A percentile compares a stretch with the other conserved stretches of the same genome.
Conservation (phyloP, 1,140 invertebrate genomes). For the Ips nitidus region DNA sequence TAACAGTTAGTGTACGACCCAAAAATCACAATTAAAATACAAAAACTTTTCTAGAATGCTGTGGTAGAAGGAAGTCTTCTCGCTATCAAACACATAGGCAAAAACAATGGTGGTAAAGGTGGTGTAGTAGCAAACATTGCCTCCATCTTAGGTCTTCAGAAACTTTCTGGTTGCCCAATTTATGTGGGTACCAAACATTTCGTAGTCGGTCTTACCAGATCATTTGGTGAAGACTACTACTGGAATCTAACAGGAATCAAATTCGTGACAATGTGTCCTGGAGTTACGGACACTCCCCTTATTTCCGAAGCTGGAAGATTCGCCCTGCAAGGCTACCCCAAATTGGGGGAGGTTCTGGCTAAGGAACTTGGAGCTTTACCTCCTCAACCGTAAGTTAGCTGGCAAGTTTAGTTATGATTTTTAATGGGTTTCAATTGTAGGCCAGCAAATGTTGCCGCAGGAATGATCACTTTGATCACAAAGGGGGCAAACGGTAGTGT, state of each 20-base stretch:
- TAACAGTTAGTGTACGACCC: no score
- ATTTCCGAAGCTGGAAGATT: slow-evolving; percentile 48
- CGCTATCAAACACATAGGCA: slow-evolving; percentile 55
- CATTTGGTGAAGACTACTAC: slow-evolving; percentile 50
- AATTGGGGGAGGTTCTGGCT: slow-evolving; percentile 50
- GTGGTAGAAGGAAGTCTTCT: slow-evolving; percentile 53
- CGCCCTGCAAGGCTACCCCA: slow-evolving; percentile 51
- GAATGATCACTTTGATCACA: slow-evolving; percentile 55
- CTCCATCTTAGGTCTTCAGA: slow-evolving; percentile 54
- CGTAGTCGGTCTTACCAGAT: slow-evolving; percentile 56
- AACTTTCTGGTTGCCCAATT: slow-evolving; percentile 52
- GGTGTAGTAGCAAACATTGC: slow-evolving; percentile 55
- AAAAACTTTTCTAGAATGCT: slow-evolving; percentile 47
- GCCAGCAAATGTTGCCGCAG: slow-evolving; percentile 53
- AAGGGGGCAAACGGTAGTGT: slow-evolving; percentile 56
- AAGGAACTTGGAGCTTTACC: slow-evolving; percentile 45
- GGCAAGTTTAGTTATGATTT: background rate
- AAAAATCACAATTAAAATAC: no score
- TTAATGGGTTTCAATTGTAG: slow-evolving; percentile 40
- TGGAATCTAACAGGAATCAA: slow-evolving; percentile 53
- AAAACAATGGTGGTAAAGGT: slow-evolving; percentile 53
- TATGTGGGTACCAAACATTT: slow-evolving; percentile 58
- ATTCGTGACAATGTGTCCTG: slow-evolving; percentile 54
- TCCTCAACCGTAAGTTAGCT: slow-evolving; percentile 39
- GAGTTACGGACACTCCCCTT: slow-evolving; percentile 47